Conservation (phyloP, 2,113 vertebrate species). For the Platycercus adscitus region DNA sequence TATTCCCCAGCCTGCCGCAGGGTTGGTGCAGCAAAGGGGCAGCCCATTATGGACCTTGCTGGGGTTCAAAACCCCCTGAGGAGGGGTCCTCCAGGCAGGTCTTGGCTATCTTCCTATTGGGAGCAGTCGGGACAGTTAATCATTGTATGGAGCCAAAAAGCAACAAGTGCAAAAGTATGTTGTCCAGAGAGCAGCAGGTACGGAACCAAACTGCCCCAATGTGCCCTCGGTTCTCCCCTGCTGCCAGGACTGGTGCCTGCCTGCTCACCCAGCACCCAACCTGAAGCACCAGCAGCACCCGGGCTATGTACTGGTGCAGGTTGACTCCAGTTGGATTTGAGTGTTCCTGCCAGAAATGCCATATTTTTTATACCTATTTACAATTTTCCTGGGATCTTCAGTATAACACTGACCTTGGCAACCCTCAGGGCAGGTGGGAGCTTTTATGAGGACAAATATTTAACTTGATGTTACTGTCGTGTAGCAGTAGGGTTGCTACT, state of each 20-base stretch:
- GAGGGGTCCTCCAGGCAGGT: background rate
- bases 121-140: background rate
- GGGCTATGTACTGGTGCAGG: accelerated
- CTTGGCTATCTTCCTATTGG: background rate
- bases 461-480: background rate
- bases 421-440: background rate
- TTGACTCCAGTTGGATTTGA: background rate
- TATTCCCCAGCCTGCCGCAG: accelerated
- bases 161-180: background rate
- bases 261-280: background rate
- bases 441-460: background rate
- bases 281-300: background rate
- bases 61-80: accelerated
- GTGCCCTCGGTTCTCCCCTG: background rate
- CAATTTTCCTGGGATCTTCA: background rate
- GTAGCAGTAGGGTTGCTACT: background rate
- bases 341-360: background rate
- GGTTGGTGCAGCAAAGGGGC: background rate
- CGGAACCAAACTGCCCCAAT: accelerated
- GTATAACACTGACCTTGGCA: background rate
- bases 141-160: background rate
- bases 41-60: accelerated
- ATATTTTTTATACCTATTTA: background rate
- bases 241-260: background rate
- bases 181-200: background rate